These are phyloP conservation scores for Phoeniculus purpureus DNA, from an alignment of 2,797 vertebrate genomes.

Conservation along the genomic window DNA sequence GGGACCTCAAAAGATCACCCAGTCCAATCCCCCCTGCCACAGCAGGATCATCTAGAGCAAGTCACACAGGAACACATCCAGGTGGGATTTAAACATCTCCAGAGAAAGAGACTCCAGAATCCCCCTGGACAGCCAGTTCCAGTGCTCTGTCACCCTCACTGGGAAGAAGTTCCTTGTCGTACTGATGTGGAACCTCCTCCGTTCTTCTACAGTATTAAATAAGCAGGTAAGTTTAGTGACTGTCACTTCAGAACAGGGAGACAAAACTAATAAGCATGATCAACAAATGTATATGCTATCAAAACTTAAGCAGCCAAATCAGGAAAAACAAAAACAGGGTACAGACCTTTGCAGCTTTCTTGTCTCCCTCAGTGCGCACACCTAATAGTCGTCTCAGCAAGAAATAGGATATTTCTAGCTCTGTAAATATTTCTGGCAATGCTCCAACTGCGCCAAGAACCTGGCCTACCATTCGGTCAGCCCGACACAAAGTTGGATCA, in stretches of 20 bases:
- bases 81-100: too few species aligned
- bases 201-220: not conserved
- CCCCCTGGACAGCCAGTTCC: too few species aligned
- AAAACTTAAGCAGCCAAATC: not conserved
- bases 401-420: constrained; percentile 98
- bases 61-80: too few species aligned
- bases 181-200: too few species aligned
- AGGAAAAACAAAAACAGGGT: not conserved
- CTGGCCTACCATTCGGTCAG: constrained; percentile 99
- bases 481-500: constrained; percentile 95
- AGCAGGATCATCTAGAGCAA: too few species aligned
- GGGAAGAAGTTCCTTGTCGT: too few species aligned
- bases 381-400: constrained; percentile 92
- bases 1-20: too few species aligned
- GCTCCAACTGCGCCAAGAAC: constrained; percentile 96
- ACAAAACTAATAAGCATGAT: not conserved
- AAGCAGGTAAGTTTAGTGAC: not conserved
- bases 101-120: too few species aligned
- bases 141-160: too few species aligned
- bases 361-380: constrained; percentile 97
- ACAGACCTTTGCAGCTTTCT: constrained; percentile 96
- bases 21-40: too few species aligned
- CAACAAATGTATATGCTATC: not conserved
- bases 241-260: not conserved
- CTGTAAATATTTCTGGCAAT: constrained; percentile 97